Evolutionary conservation across 2,888 invertebrate genomes (phyloP).

Genomic region (Lampropteryx suffumata): DNA sequence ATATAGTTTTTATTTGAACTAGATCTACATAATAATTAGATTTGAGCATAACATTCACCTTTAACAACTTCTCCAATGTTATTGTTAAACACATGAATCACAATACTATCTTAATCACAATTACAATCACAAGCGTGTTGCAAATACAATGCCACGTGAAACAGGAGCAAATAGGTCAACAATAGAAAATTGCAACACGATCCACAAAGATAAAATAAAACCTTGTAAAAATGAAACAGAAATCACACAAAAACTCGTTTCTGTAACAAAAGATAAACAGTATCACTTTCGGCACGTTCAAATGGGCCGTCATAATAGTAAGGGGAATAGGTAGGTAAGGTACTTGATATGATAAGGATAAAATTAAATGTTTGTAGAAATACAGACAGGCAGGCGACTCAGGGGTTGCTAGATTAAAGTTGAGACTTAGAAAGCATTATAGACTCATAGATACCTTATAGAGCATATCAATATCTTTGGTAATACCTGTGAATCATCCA

Average conservation of each 20-base stretch:
- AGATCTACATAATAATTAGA: slow-evolving; percentile 2
- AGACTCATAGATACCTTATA: too few relatives aligned
- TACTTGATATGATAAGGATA: slow-evolving; percentile 38
- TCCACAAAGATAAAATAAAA: slow-evolving; percentile 34
- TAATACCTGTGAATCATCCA: slow-evolving; percentile 57
- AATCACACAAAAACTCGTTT: slow-evolving; percentile 32
- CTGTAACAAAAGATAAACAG: slow-evolving; percentile 46
- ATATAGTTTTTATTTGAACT: too few relatives aligned
- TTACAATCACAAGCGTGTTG: slow-evolving; percentile 9
- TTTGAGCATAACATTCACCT: not conserved
- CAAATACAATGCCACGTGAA: slow-evolving; percentile 18
- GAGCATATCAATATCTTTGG: too few relatives aligned
- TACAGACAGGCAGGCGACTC: slow-evolving; percentile 42
- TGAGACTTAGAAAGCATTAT: slow-evolving; percentile 61
- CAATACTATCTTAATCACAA: slow-evolving; percentile 6
- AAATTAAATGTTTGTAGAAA: slow-evolving; percentile 39
- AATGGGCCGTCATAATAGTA: slow-evolving; percentile 43
- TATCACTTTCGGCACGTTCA: slow-evolving; percentile 49
- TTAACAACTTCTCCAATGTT: not conserved
- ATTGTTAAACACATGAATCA: slow-evolving; percentile 14
- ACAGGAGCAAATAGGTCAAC: slow-evolving; percentile 31
- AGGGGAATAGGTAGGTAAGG: slow-evolving; percentile 31
- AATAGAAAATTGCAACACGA: slow-evolving; percentile 29
- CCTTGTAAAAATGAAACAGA: slow-evolving; percentile 24
- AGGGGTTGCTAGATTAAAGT: slow-evolving; percentile 42